These are phyloP conservation scores for Drosophila nigricruria DNA, from an alignment of 2,888 invertebrate species.

Conservation along the genomic window DNA sequence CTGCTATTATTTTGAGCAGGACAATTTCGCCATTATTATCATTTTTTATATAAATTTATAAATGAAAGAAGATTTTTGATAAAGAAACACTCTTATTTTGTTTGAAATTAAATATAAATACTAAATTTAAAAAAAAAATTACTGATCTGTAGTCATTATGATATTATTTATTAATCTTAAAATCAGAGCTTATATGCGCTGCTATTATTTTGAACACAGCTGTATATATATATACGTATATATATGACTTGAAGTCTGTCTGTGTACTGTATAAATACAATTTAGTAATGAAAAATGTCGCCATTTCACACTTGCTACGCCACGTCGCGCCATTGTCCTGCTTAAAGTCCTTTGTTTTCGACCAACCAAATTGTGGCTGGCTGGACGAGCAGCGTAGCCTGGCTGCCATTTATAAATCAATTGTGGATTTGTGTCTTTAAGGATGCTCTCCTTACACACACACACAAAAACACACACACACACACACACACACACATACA, in stretches of 20 bases:
- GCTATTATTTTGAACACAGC: too few species aligned
- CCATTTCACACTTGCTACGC: slow-evolving; percentile 66
- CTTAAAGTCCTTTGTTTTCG: slow-evolving; percentile 42
- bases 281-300: slow-evolving; percentile 53
- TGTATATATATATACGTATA: slow-evolving; percentile 3
- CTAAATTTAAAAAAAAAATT: too few species aligned
- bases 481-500: neutral
- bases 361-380: slow-evolving; percentile 31
- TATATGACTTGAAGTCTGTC: slow-evolving; percentile 1
- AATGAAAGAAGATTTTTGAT: too few species aligned
- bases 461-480: neutral
- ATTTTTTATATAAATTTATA: too few species aligned
- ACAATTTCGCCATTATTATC: too few species aligned
- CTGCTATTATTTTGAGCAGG: too few species aligned
- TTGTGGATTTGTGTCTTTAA: slow-evolving; percentile 54
- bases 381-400: slow-evolving; percentile 29
- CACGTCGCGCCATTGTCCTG: neutral
- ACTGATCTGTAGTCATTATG: too few species aligned
- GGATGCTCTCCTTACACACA: neutral
- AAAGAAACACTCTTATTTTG: too few species aligned
- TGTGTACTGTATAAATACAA: slow-evolving; percentile 11
- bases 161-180: too few species aligned
- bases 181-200: too few species aligned
- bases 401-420: slow-evolving; percentile 56
- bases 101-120: too few species aligned